These are phyloP conservation scores for Hippocampus comes DNA, from an alignment of 2,113 vertebrate species.

Conservation along the genomic window DNA sequence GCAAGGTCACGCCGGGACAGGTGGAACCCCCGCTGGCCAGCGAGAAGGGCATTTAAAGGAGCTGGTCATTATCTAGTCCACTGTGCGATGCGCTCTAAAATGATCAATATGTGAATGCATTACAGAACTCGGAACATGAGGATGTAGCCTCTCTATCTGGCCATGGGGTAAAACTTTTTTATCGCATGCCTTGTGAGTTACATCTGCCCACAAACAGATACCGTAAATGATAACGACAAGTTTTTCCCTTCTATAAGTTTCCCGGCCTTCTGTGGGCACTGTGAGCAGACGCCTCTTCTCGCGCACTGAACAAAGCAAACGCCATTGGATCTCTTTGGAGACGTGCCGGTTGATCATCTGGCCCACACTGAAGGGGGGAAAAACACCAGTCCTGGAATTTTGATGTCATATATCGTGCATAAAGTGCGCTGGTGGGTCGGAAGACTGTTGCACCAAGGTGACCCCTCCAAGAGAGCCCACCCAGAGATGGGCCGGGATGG, in stretches of 20 bases:
- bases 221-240: too few species aligned
- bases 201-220: too few species aligned
- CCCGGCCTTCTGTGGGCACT: too few species aligned
- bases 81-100: slow-evolving; percentile 3
- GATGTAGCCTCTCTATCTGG: not conserved
- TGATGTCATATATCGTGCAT: too few species aligned
- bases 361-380: too few species aligned
- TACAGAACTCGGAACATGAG: not conserved
- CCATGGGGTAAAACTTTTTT: slow-evolving; percentile 4
- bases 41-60: not conserved
- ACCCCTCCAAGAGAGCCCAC: not conserved
- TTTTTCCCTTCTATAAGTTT: too few species aligned
- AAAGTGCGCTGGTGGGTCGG: not conserved
- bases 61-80: not conserved
- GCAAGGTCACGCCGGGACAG: slow-evolving; percentile 40
- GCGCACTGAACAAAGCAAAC: too few species aligned
- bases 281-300: too few species aligned
- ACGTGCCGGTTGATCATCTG: too few species aligned
- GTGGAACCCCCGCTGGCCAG: slow-evolving; percentile 17
- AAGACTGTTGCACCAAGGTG: not conserved
- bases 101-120: slow-evolving; percentile 13
- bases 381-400: too few species aligned
- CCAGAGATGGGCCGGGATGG: not conserved
- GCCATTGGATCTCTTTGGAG: too few species aligned
- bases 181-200: too few species aligned